phyloP scores from a whole-genome alignment of 2,888 invertebrate genomes.

The Patella ulyssiponensis region DNA sequence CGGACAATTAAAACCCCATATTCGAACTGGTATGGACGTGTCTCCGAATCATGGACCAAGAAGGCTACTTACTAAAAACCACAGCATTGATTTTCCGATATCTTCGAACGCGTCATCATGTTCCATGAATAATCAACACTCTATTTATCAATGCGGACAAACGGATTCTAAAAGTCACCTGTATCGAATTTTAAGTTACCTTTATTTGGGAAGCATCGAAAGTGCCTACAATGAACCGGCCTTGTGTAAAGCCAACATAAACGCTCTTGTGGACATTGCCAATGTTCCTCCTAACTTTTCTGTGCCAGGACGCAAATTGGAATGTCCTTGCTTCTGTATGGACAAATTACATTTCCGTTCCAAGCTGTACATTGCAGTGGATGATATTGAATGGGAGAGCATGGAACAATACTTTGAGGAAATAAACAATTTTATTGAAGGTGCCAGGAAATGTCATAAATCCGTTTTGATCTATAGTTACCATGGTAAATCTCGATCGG shows the following conservation, averaged over 20 bases:
- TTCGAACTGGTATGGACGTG: neutral
- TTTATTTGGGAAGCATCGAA: conserved; percentile 72
- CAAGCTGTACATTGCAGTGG: conserved; percentile 79
- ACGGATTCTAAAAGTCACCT: neutral
- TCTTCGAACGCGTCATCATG: neutral
- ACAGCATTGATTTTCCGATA: neutral
- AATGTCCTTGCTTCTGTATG: conserved; percentile 62
- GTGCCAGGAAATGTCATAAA: conserved; percentile 54
- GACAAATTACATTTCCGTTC: conserved; percentile 59
- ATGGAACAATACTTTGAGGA: conserved; percentile 62
- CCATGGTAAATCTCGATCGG: conserved; percentile 60
- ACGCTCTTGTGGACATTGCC: conserved; percentile 73
- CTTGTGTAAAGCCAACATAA: conserved; percentile 72
- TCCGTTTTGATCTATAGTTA: conserved; percentile 62
- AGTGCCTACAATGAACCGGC: conserved; percentile 72
- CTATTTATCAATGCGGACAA: neutral
- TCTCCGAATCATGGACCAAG: neutral
- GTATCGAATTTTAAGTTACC: conserved; percentile 57
- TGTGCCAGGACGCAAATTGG: conserved; percentile 50
- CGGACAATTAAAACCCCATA: neutral
- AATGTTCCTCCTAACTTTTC: conserved; percentile 47
- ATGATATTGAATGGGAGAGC: conserved; percentile 75
- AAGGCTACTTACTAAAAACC: neutral
- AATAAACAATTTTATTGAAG: conserved; percentile 66
- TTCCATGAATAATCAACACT: neutral